phyloP scores from a whole-genome alignment of 2,888 invertebrate species.

The Dolichomitus sp. region DNA sequence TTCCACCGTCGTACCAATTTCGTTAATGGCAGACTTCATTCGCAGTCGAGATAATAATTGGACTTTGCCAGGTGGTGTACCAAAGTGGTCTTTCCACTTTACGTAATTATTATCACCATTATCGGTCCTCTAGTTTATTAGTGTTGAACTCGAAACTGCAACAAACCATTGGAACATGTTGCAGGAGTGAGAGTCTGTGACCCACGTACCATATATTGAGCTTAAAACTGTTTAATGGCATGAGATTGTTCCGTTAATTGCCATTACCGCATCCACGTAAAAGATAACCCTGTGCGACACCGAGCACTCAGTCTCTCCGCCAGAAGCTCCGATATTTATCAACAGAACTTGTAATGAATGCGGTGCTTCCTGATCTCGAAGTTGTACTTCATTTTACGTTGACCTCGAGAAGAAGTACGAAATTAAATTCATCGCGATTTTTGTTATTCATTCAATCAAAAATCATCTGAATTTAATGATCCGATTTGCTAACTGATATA shows the following conservation, averaged over 20 bases:
- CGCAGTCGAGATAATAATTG: neutral
- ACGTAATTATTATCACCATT: neutral
- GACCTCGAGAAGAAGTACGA: neutral
- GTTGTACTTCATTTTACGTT: conserved; percentile 4
- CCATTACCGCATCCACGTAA: conserved; percentile 67
- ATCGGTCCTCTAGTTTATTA: conserved; percentile 3
- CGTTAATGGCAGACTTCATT: neutral
- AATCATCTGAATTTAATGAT: too few relatives aligned
- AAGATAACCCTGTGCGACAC: conserved; percentile 44
- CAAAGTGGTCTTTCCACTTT: neutral
- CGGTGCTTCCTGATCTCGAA: conserved; percentile 8
- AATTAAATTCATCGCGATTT: too few relatives aligned
- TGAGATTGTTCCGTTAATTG: conserved; percentile 80
- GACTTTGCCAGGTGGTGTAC: neutral
- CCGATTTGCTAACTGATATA: too few relatives aligned
- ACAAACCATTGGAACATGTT: conserved; percentile 2
- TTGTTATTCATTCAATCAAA: too few relatives aligned
- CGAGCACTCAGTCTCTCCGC: conserved; percentile 32
- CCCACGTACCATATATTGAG: conserved; percentile 78
- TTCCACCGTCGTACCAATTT: conserved; percentile 20
- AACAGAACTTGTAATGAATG: conserved; percentile 45
- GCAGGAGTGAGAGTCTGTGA: conserved; percentile 33
- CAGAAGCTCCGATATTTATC: conserved; percentile 51
- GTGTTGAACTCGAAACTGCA: neutral
- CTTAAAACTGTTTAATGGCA: conserved; percentile 83